Evolutionary conservation across 2,797 vertebrate genomes (phyloP).

Genomic region (Prunella strophiata): DNA sequence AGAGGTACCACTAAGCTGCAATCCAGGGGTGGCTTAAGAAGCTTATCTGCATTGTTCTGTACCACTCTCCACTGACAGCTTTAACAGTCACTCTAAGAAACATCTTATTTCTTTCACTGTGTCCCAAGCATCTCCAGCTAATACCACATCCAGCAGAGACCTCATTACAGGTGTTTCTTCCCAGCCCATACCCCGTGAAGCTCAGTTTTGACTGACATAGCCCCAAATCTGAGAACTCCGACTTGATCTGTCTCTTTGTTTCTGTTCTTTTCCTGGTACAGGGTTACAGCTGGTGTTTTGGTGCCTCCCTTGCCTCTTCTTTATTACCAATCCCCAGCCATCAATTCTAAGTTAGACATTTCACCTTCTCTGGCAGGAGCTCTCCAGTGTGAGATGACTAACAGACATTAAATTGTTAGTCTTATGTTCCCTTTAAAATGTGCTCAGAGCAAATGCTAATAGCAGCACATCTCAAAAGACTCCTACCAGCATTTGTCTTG

Average conservation of each 20-base stretch:
- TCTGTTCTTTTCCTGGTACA: not conserved
- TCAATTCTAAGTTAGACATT: conserved; percentile 32
- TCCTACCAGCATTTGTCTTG: conserved; percentile 17
- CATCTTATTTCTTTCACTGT: not conserved
- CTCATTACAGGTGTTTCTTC: not conserved
- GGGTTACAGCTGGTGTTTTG: not conserved
- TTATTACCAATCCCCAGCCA: conserved; percentile 12
- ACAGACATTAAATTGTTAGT: conserved; percentile 55
- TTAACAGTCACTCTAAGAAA: conserved; percentile 10
- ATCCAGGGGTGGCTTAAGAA: conserved; percentile 34
- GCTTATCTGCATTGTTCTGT: conserved; percentile 46
- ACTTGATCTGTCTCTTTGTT: not conserved
- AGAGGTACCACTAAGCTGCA: conserved; percentile 39
- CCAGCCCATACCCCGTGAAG: not conserved
- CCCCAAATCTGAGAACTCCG: not conserved
- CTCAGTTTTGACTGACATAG: not conserved
- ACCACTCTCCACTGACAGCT: not conserved
- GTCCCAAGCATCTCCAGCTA: not conserved
- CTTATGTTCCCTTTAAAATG: not conserved
- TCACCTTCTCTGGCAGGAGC: conserved; percentile 37
- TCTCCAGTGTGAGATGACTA: conserved; percentile 47
- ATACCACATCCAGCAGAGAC: not conserved
- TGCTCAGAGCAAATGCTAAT: conserved; percentile 32
- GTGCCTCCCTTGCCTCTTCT: not conserved
- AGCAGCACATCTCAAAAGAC: conserved; percentile 37